phyloP scores from a whole-genome alignment of 2,797 vertebrate genomes.

The Periparus ater region DNA sequence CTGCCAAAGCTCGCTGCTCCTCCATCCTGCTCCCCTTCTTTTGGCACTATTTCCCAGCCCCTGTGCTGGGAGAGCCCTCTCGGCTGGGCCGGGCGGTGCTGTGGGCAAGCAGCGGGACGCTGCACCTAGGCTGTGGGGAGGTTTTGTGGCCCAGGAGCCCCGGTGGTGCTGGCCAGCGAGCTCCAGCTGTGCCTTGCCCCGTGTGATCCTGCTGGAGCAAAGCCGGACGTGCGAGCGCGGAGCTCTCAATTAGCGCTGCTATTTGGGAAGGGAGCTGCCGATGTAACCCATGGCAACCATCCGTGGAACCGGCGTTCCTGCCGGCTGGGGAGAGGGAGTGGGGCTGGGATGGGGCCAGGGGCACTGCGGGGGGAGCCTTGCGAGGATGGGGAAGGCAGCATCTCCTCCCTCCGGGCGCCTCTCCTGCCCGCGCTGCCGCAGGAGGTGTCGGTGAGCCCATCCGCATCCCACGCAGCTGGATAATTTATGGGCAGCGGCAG shows the following conservation, averaged over 20 bases:
- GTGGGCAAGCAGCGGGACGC: neutral
- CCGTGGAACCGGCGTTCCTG: slow-evolving; percentile 55
- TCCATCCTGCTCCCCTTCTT: neutral
- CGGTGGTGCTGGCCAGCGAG: neutral
- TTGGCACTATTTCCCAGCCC: neutral
- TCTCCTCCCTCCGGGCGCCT: neutral
- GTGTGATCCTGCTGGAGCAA: slow-evolving; percentile 38
- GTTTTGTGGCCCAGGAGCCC: neutral
- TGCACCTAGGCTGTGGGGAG: rapidly evolving
- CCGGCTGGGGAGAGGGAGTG: slow-evolving; percentile 33
- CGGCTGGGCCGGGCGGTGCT: rapidly evolving
- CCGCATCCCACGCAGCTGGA: neutral
- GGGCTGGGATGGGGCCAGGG: neutral
- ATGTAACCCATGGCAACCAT: slow-evolving; percentile 82
- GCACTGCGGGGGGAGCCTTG: neutral
- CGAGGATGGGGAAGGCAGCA: neutral
- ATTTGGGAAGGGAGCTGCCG: slow-evolving; percentile 71
- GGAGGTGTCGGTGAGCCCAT: neutral
- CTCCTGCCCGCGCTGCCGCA: neutral
- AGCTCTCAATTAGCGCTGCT: slow-evolving; percentile 72
- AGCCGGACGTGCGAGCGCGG: slow-evolving; percentile 11
- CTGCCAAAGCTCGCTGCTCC: neutral
- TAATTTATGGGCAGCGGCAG: slow-evolving; percentile 55
- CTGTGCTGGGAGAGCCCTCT: neutral
- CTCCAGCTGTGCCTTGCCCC: neutral